Percentiles rank a stretch among this genome's conserved stretches.
These are phyloP conservation scores for Seira ritae DNA, from an alignment of 2,888 invertebrate genomes.

Conservation along the genomic window DNA sequence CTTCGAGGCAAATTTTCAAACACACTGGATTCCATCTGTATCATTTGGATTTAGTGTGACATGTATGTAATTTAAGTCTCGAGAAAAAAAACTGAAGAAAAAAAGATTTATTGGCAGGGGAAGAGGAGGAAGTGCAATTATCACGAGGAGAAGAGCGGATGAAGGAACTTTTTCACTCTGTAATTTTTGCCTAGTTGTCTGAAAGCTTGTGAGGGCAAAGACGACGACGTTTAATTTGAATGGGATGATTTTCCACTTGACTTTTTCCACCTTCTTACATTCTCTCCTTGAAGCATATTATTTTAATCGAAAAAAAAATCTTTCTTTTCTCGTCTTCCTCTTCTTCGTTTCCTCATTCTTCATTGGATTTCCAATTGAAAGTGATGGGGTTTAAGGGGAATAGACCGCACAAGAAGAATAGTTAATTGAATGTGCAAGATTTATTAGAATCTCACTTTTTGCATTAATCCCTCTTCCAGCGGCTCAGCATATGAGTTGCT, in stretches of 20 bases:
- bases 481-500: neutral
- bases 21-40: too few relatives aligned
- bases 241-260: constrained; percentile 49
- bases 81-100: too few relatives aligned
- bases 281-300: constrained; percentile 28
- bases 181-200: too few relatives aligned
- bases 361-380: constrained; percentile 35
- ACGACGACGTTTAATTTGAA: constrained; percentile 43
- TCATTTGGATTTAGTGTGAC: too few relatives aligned
- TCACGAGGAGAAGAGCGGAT: too few relatives aligned
- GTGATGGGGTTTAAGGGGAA: neutral
- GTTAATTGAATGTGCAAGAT: constrained; percentile 53
- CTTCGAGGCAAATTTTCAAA: too few relatives aligned
- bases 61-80: too few relatives aligned
- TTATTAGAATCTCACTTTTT: constrained; percentile 36
- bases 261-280: constrained; percentile 6
- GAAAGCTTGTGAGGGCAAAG: too few relatives aligned
- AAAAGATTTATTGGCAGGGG: constrained; percentile 48
- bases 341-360: constrained; percentile 7
- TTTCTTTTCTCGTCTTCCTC: too few relatives aligned
- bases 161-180: too few relatives aligned
- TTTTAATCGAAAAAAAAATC: constrained; percentile 32
- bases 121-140: neutral
- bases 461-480: neutral
- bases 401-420: constrained; percentile 26